Percentiles rank a stretch among this genome's conserved stretches.
Evolutionary conservation across 2,113 vertebrate genomes (phyloP).

Genomic region (Aleadryas rufinucha): DNA sequence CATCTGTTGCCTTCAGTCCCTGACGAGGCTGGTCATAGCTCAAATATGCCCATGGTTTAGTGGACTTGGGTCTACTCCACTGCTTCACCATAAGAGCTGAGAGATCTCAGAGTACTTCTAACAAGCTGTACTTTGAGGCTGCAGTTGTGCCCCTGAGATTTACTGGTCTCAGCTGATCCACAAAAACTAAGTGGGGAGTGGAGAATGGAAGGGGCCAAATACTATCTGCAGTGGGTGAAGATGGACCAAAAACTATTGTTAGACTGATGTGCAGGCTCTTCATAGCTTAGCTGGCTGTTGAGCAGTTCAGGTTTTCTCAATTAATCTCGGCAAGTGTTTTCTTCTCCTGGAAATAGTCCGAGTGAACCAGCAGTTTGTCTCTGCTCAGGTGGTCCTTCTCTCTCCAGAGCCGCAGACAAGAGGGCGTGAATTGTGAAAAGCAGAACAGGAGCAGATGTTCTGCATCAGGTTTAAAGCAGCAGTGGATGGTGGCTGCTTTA

Average conservation of each 20-base stretch:
- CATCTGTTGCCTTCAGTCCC: neutral
- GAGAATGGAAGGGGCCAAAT: neutral
- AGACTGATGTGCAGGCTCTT: neutral
- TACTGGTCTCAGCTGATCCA: neutral
- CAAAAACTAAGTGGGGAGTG: neutral
- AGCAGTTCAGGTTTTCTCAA: neutral
- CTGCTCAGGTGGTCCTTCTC: neutral
- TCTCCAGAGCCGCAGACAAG: neutral
- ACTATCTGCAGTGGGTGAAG: neutral
- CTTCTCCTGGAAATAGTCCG: neutral
- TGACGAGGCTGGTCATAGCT: neutral
- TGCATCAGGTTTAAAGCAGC: neutral
- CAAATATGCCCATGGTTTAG: neutral
- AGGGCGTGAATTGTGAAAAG: neutral
- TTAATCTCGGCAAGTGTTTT: neutral
- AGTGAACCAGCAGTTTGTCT: neutral
- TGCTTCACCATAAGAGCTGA: accelerated
- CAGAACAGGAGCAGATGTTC: constrained; percentile 3
- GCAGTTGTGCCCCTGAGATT: neutral
- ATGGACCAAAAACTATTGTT: neutral
- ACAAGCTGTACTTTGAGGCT: neutral
- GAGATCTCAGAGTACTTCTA: neutral
- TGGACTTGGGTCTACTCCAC: neutral
- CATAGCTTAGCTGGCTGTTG: neutral
- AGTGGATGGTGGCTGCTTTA: neutral